Percentiles rank a stretch among this genome's conserved stretches.
phyloP scores from a whole-genome alignment of 23 tunicate species.

The Clavelina lepadiformis region DNA sequence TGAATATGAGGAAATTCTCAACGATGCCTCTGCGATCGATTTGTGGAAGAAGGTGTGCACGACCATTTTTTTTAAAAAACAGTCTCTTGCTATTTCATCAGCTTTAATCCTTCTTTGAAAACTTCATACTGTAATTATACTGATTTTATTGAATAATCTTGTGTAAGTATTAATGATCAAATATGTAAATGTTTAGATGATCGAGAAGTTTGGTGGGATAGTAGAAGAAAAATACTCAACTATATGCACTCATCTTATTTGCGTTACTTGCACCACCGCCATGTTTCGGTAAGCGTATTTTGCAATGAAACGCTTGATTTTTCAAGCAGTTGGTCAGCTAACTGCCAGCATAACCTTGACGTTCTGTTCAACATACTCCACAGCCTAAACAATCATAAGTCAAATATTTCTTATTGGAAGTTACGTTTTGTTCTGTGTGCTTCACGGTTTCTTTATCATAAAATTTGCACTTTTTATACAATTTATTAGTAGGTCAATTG shows the following conservation, averaged over 20 bases:
- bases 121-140: background rate
- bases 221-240: constrained; percentile 50
- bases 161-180: background rate
- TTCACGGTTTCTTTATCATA: too few species aligned
- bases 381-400: too few species aligned
- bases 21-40: constrained; percentile 25
- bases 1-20: constrained; percentile 60
- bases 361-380: too few species aligned
- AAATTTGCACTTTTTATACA: too few species aligned
- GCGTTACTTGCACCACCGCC: constrained; percentile 49
- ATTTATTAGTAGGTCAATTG: too few species aligned
- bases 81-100: background rate
- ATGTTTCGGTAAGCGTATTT: constrained; percentile 37
- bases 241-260: constrained; percentile 62
- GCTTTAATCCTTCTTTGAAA: background rate
- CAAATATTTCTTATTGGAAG: too few species aligned
- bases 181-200: constrained; percentile 31
- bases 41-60: constrained; percentile 80
- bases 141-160: background rate
- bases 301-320: background rate
- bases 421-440: too few species aligned
- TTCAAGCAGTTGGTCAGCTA: too few species aligned
- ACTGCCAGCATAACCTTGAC: too few species aligned
- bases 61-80: too few species aligned
- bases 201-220: constrained; percentile 68